Percentiles rank a stretch among this genome's conserved stretches.
Conservation (phyloP, 2,888 invertebrate species). For the Drosophila pseudotakahashii region DNA sequence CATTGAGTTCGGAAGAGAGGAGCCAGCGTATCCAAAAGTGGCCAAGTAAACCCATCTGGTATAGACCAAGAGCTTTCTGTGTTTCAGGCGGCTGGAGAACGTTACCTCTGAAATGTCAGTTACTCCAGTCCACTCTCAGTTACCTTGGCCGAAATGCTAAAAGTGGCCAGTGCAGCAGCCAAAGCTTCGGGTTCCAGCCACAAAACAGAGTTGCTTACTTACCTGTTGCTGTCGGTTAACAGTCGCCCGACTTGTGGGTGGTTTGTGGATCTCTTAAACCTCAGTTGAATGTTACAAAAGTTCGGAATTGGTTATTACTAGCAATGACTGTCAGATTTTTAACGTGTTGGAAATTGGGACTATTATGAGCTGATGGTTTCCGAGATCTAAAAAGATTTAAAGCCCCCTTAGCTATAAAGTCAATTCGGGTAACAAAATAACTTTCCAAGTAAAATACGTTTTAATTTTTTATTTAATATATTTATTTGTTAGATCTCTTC, state of each 20-base stretch:
- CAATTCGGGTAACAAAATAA: too few species aligned
- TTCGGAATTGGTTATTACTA: background rate
- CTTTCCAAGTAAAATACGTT: too few species aligned
- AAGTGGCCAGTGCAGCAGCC: slow-evolving; percentile 16
- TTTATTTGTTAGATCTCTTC: too few species aligned
- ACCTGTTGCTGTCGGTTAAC: slow-evolving; percentile 56
- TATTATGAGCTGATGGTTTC: too few species aligned
- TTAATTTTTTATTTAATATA: too few species aligned
- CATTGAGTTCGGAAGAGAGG: slow-evolving; percentile 55
- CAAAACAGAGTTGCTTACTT: slow-evolving; percentile 19
- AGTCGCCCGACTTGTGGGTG: slow-evolving; percentile 1
- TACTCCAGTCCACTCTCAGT: slow-evolving; percentile 34
- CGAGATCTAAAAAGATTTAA: too few species aligned
- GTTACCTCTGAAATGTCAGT: slow-evolving; percentile 14
- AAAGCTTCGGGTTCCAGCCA: slow-evolving; percentile 12
- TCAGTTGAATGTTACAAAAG: background rate
- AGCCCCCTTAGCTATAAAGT: too few species aligned
- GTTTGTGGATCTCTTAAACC: background rate
- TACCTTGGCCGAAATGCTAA: slow-evolving; percentile 73
- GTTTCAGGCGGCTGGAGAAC: background rate
- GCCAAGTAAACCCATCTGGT: slow-evolving; percentile 11
- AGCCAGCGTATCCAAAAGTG: background rate
- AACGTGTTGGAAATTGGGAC: too few species aligned
- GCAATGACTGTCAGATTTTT: too few species aligned
- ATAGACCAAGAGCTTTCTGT: slow-evolving; percentile 1